These are phyloP conservation scores for Zaprionus davidi DNA, from an alignment of 1,140 invertebrate genomes.

Conservation along the genomic window DNA sequence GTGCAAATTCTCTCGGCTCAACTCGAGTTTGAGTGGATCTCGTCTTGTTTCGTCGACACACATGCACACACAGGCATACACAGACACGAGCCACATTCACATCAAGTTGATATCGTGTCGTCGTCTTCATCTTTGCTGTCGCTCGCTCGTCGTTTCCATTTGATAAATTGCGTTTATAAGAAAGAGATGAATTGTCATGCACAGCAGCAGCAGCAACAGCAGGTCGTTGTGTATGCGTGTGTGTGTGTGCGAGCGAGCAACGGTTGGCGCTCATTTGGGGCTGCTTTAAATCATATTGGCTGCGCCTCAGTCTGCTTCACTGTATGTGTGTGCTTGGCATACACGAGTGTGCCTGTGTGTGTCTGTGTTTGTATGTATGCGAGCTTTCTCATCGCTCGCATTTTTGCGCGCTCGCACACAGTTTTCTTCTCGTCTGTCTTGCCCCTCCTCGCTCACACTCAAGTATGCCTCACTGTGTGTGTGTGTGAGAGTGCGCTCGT, in stretches of 20 bases:
- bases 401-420: conserved; percentile 58
- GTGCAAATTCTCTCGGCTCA: conserved; percentile 24
- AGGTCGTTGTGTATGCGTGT: conserved; percentile 39
- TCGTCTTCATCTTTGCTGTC: conserved; percentile 84
- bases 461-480: conserved; percentile 30
- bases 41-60: conserved; percentile 27
- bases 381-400: conserved; percentile 62
- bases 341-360: conserved; percentile 23
- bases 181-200: conserved; percentile 84
- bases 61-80: conserved; percentile 13
- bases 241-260: conserved; percentile 53
- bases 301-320: conserved; percentile 56
- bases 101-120: conserved; percentile 79
- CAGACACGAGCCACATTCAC: conserved; percentile 28
- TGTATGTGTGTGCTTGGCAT: conserved; percentile 12
- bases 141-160: conserved; percentile 83
- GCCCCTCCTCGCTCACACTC: conserved; percentile 20
- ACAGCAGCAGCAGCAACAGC: conserved; percentile 67
- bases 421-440: conserved; percentile 36
- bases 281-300: conserved; percentile 80
- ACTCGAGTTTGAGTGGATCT: conserved; percentile 55
- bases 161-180: conserved; percentile 84
- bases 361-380: conserved; percentile 29
- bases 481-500: conserved; percentile 46
- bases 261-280: conserved; percentile 64